Evolutionary conservation across 2,888 invertebrate species (phyloP), one percentile per base, ranked within the genome.

Genomic region (Eurois occulta): DNA sequence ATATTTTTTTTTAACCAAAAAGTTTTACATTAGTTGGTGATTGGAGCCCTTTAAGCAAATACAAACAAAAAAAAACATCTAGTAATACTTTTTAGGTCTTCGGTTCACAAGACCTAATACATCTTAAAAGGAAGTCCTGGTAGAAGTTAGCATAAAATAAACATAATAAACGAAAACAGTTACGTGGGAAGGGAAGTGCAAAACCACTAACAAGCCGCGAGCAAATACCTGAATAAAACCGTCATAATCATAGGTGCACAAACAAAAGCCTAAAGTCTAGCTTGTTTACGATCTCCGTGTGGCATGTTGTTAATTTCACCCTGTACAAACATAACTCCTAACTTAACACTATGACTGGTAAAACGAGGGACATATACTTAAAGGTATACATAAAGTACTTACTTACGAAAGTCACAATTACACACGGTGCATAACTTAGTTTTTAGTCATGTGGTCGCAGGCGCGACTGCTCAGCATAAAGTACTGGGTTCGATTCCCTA

Each of bases 231-330:
- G 71, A 85, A 76, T 81, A 70, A 76, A 74, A 60, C 68, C 72
- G 67, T 62, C 35, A 38, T 71, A 72, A 86, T 75, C 38, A 82
- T 72, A 74, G 72, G 77, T 74, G 67, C 32, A 28, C 43, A 68
- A 77, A 86, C 78, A 84, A 82, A 69, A 62, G 73, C 10, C 28
- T 82, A 21, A 58, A 58, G 67, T 48, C 55, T 52, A 46, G 69
- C 66, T 82, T 70, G 69, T 86, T 78, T 70, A 86, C 64, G 83
- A 75, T 66, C 38, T 74, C 66, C 66, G 68, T 78, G 73, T 65
- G 43, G 60, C 72, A 83, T 46, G 70, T 60, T 77, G 86, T 86
- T 86, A 79, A 86, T 77, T 86, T 75, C 69, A 79, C 76, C 74
- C 74, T 70, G 62, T 52, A 46, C 68, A 78, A 72, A 84, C 65